Base-by-base conservation (phyloP, 2,888 invertebrate species). In the Morpho helenor region DNA sequence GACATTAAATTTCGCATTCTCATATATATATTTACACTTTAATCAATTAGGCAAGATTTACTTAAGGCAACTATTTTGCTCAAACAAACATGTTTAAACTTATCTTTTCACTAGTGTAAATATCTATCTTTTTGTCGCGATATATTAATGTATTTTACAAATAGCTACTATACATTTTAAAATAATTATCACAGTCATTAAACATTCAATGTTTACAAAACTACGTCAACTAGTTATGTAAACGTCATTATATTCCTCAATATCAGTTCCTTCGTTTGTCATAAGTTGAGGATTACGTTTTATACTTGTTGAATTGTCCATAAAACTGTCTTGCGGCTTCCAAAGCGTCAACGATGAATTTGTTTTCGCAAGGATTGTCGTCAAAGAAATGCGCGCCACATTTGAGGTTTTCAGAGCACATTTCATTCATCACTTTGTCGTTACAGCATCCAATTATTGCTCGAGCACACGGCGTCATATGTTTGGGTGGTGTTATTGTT, bases 371-470 rank as follows among this genome's bases (percentile, higher is more conserved):
- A 0, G 96, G 95, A 73, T 94, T 94, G 61, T 92, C 94, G 64
- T 93, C 95, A 91, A 95, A 96, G 82, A 95, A 95, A 53, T 93
- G 92, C 0, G 95, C 95, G 0, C 93, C 92, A 74, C 96, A 96
- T 7, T 93, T 93, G 56, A 94, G 80, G 7, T 91, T 83, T 77
- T 96, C 96, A 62, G 96, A 96, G 75, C 96, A 96, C 3, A 89
- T 80, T 52, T 92, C 80, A 9, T 85, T 78, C 60, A 81, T 82
- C n/a, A 81, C 81, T 39, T 78, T 76, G 0, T 82, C 79, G 1
- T 93, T 86, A 71, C 96, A 96, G 73, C 96, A 96, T 2, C 94
- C 92, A 7, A 95, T 83, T 52, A 96, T 94, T 0, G 96, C 96
- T 93, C 95, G 94, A 0, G 94, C 93, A 70, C 96, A 96, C 1